phyloP scores from a whole-genome alignment of 64 coral and sea anemone genomes.

The Trachythela sp. region DNA sequence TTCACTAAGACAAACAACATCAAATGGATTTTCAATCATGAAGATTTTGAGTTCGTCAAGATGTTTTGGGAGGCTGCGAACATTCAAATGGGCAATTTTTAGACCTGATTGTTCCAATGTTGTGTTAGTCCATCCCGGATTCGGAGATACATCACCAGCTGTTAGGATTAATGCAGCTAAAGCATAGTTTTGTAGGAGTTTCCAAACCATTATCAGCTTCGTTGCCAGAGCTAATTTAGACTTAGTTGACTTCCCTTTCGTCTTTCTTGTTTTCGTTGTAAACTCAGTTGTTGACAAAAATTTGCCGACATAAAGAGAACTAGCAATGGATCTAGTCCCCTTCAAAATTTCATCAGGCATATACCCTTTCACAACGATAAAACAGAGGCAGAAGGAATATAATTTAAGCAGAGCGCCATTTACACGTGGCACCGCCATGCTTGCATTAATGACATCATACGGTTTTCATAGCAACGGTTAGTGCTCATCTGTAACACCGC shows the following conservation, averaged over 20 bases:
- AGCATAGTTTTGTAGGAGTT: slow-evolving; percentile 6
- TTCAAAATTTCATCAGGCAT: not conserved
- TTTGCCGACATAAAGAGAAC: slow-evolving; percentile 1
- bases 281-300: no score
- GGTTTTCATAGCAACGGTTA: no score
- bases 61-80: not conserved
- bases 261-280: no score
- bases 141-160: slow-evolving; percentile 11
- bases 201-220: slow-evolving; percentile 19
- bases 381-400: not conserved
- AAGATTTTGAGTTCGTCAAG: slow-evolving; percentile 5
- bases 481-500: no score
- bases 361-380: not conserved
- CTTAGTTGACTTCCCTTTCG: no score
- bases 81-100: slow-evolving; percentile 22
- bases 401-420: not conserved
- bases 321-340: not conserved
- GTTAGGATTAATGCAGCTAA: not conserved
- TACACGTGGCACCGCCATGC: no score
- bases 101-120: not conserved
- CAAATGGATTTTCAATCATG: slow-evolving; percentile 20
- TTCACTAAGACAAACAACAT: slow-evolving; percentile 8
- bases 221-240: no score
- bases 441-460: no score
- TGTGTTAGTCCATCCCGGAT: slow-evolving; percentile 12